A percentile compares a stretch with the other conserved stretches of the same genome.
Conservation (phyloP, 1,140 invertebrate genomes). For the Xylocopa sonorina region DNA sequence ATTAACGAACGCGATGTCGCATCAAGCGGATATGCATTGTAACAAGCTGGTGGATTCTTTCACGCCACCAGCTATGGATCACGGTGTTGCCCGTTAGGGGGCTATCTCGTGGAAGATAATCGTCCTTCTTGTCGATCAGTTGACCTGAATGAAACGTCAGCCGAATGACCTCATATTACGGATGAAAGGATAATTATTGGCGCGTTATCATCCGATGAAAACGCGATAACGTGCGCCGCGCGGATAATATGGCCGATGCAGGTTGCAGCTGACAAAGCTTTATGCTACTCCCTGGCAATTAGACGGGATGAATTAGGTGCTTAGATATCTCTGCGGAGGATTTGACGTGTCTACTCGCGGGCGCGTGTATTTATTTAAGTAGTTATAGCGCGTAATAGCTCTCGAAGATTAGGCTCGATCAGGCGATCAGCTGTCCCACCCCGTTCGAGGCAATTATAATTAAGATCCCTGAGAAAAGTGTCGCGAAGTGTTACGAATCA, state of each 20-base stretch:
- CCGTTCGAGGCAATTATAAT: no score
- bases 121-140: constrained; percentile 20
- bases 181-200: constrained; percentile 54
- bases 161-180: constrained; percentile 45
- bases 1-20: no score
- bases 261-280: not conserved
- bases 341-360: no score
- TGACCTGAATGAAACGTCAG: constrained; percentile 44
- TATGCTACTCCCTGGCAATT: not conserved
- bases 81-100: constrained; percentile 6
- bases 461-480: not conserved
- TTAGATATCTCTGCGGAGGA: not conserved
- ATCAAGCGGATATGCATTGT: no score
- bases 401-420: no score
- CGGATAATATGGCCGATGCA: not conserved
- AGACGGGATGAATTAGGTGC: not conserved
- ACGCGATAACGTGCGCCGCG: not conserved
- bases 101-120: constrained; percentile 23
- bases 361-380: no score
- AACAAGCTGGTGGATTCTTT: constrained; percentile 34
- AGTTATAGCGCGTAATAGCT: no score
- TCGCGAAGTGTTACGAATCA: not conserved
- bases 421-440: no score
- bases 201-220: constrained; percentile 1
- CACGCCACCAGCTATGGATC: not conserved